These are phyloP conservation scores for Apostichopus parvimensis DNA, from an alignment of 35 echinoderm and acorn worm species.

Conservation along the genomic window DNA sequence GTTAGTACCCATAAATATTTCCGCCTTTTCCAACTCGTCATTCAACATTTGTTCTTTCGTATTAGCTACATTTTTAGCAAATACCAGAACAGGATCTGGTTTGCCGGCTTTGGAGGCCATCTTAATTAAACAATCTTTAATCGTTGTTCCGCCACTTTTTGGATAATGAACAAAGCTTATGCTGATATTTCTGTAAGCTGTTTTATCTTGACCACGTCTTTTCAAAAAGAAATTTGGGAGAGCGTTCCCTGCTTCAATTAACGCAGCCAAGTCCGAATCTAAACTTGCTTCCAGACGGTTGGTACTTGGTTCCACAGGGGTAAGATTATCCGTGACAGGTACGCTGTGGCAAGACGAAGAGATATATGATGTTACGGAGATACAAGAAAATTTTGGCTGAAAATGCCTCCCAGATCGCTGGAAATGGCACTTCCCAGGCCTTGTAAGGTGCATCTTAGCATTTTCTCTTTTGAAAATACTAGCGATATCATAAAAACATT, in stretches of 20 bases:
- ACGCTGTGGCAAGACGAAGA: too few species aligned
- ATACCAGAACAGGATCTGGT: background rate
- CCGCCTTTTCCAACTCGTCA: background rate
- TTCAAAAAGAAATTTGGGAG: slow-evolving; percentile 28
- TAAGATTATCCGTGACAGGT: too few species aligned
- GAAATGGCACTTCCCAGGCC: too few species aligned
- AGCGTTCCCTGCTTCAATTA: slow-evolving; percentile 3
- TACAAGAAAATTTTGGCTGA: too few species aligned
- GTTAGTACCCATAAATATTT: slow-evolving; percentile 11
- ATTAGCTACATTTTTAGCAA: background rate
- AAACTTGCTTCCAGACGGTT: too few species aligned
- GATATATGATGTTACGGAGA: too few species aligned
- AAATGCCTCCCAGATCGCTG: too few species aligned
- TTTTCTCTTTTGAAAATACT: too few species aligned
- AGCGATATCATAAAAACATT: too few species aligned
- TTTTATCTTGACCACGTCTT: background rate
- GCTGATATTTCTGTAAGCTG: background rate
- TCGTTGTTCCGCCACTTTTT: slow-evolving; percentile 20
- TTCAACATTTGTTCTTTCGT: background rate
- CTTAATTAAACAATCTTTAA: slow-evolving; percentile 2
- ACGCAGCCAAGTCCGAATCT: background rate
- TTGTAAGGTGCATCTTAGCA: too few species aligned
- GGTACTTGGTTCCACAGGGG: too few species aligned
- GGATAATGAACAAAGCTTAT: slow-evolving; percentile 43
- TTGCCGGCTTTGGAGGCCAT: background rate